Percentiles rank a stretch among this genome's conserved stretches.
Conservation (phyloP, 2,113 vertebrate species). For the Carassius carassius region DNA sequence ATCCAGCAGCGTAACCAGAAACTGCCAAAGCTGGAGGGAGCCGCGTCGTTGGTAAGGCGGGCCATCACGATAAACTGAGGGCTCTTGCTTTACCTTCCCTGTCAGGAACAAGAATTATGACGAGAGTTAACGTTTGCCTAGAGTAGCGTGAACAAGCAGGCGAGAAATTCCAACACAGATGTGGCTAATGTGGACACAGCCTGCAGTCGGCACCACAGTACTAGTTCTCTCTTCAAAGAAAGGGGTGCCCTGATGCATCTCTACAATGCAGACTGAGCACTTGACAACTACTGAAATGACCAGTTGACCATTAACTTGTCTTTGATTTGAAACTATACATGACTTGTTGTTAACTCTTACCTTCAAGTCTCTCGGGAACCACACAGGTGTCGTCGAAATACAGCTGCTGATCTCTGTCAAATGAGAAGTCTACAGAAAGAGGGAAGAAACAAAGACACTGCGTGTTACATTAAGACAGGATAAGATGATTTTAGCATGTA, state of each 20-base stretch:
- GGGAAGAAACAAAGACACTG: not conserved
- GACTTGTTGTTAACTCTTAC: constrained; percentile 69
- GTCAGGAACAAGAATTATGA: constrained; percentile 16
- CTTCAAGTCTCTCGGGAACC: constrained; percentile 91
- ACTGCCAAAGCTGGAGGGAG: constrained; percentile 98
- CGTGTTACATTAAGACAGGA: not conserved
- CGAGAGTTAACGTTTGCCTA: constrained; percentile 4
- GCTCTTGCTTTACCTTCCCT: constrained; percentile 95
- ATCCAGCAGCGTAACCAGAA: constrained; percentile 91
- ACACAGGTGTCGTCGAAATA: constrained; percentile 95
- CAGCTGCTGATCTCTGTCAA: constrained; percentile 87
- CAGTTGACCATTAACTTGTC: not conserved
- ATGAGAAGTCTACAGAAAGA: constrained; percentile 81
- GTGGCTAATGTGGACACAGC: constrained; percentile 7
- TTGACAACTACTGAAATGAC: not conserved
- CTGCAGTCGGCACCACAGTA: not conserved
- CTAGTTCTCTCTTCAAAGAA: not conserved
- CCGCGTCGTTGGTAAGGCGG: constrained; percentile 93
- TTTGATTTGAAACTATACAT: not conserved
- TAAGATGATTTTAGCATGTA: not conserved
- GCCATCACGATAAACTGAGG: constrained; percentile 86
- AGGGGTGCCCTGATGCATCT: not conserved
- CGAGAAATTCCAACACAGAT: constrained; percentile 57
- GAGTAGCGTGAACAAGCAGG: constrained; percentile 44
- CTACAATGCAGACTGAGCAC: not conserved